Evolutionary conservation across 2,113 vertebrate genomes (phyloP).

Genomic region (Sceloporus tristichus): DNA sequence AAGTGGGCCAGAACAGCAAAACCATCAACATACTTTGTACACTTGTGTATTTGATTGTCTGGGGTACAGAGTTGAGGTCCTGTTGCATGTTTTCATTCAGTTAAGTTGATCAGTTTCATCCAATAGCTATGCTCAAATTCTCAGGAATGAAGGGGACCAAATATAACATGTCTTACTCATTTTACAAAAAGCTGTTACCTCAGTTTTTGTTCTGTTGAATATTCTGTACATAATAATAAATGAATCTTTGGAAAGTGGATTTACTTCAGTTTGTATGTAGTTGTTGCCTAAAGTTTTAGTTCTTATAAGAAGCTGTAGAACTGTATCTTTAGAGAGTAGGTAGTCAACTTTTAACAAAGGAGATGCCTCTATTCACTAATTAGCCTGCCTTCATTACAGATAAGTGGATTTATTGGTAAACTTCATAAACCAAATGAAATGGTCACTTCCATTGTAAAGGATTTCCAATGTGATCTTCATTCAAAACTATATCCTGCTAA

Average conservation of each 20-base stretch:
- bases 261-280: constrained; percentile 51
- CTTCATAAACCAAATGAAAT: not conserved
- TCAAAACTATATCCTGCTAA: too few relatives aligned
- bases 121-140: constrained; percentile 73
- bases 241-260: constrained; percentile 67
- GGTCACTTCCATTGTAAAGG: not conserved
- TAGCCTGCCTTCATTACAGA: not conserved
- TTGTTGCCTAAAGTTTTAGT: constrained; percentile 31
- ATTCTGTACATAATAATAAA: constrained; percentile 80
- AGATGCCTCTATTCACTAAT: not conserved
- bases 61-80: not conserved
- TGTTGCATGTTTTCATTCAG: constrained; percentile 52
- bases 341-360: not conserved
- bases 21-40: not conserved
- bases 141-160: constrained; percentile 83
- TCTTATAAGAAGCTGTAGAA: not conserved
- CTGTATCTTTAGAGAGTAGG: not conserved
- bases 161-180: constrained; percentile 68
- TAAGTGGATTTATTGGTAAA: not conserved
- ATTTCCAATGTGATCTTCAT: not conserved
- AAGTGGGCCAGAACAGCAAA: not conserved
- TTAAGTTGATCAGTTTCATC: constrained; percentile 62
- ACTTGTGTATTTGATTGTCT: not conserved
- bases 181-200: constrained; percentile 78
- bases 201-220: constrained; percentile 68